Conservation (phyloP, 37 sponge, comb jelly and placozoan species). For the Spongia lamella region DNA sequence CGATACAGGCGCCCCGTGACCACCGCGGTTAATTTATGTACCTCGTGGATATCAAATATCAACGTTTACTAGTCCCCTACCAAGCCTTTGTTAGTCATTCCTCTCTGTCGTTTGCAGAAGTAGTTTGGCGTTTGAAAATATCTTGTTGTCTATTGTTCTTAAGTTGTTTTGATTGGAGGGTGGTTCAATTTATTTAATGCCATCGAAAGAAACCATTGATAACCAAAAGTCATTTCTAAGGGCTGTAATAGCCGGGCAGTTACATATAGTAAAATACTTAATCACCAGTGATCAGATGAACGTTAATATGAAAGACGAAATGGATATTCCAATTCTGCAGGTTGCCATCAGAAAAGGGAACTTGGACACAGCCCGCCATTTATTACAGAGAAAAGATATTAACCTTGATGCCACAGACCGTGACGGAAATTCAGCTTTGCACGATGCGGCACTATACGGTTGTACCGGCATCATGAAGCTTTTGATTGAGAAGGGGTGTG, state of each 20-base stretch:
- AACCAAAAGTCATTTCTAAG: slow-evolving; percentile 33
- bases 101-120: too few relatives aligned
- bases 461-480: slow-evolving; percentile 21
- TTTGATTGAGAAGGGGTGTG: slow-evolving; percentile 51
- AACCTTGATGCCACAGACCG: slow-evolving; percentile 43
- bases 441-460: slow-evolving; percentile 67
- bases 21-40: too few relatives aligned
- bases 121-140: too few relatives aligned
- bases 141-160: too few relatives aligned
- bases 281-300: slow-evolving; percentile 34
- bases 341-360: slow-evolving; percentile 56
- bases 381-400: slow-evolving; percentile 53
- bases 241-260: slow-evolving; percentile 44
- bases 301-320: slow-evolving; percentile 37
- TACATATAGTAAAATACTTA: slow-evolving; percentile 39
- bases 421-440: slow-evolving; percentile 64
- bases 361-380: slow-evolving; percentile 40
- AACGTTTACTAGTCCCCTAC: too few relatives aligned
- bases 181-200: too few relatives aligned
- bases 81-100: too few relatives aligned
- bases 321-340: slow-evolving; percentile 56
- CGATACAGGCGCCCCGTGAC: too few relatives aligned
- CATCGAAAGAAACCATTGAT: not conserved
- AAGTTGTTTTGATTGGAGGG: too few relatives aligned
- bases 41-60: too few relatives aligned